Base-by-base conservation (phyloP, 2,888 invertebrate genomes). In the Sphaerophoria rueppellii region DNA sequence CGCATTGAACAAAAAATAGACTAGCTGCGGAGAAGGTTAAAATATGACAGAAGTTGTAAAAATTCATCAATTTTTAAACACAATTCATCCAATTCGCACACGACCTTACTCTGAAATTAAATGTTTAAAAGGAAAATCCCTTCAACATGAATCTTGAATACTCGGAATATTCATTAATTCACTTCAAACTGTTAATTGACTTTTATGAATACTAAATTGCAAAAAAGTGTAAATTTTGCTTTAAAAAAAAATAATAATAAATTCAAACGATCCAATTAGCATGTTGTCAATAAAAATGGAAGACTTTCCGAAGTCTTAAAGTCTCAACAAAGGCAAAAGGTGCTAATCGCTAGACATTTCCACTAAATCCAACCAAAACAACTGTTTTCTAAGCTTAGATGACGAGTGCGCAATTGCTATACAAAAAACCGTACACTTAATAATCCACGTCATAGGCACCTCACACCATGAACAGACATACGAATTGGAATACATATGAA, bases 351-450 rank as follows among this genome's bases (percentile, higher is more conserved):
- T 14, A 40, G 43, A 54, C 16, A 54, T 54, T 54, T 61, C 34
- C 72, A 54, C 4, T 16, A 9, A 5, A n/a, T n/a, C n/a, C n/a
- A n/a, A n/a, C 52, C 50, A 35, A 50, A 46, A 0, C 61, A 24
- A 76, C 43, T 48, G 6, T 54, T 63, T n/a, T 0, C 6, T 6
- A 35, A 6, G 32, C 50, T 5, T 24, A 2, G 24, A 24, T 24
- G 24, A 24, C 12, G 35, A 57, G 50, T 77, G 77, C 71, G 77
- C 77, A 71, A 35, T 70, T 69, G 70, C 55, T 57, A 37, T 5
- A 63, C 24, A 24, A 24, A 24, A 24, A 24, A 24, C 24, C 24
- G 24, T 2, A 24, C 2, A n/a, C 40, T 48, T 48, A 48, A 43
- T 12, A 55, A 46, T 35, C 16, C 32, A 32, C n/a, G 34, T 35